phyloP scores from a whole-genome alignment of 2,113 vertebrate species.

The Bos indicus region DNA sequence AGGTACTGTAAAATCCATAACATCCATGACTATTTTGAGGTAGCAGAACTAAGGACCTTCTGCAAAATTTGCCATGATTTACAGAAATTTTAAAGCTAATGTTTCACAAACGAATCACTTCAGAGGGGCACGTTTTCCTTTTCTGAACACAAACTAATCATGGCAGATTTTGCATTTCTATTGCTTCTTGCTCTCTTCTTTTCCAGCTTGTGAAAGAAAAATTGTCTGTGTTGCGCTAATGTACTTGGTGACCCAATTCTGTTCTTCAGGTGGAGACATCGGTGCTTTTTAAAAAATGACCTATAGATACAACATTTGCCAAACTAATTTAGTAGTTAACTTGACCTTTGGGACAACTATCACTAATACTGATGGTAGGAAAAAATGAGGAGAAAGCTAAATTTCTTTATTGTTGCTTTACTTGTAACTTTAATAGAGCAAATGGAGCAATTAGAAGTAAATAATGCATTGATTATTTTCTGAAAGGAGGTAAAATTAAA shows the following conservation, averaged over 20 bases:
- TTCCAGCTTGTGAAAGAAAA: conserved; percentile 22
- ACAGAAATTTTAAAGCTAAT: neutral
- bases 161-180: neutral
- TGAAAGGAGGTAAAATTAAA: neutral
- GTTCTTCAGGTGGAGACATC: conserved; percentile 32
- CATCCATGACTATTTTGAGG: neutral
- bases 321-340: conserved; percentile 58
- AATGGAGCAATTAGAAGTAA: conserved; percentile 18
- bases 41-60: neutral
- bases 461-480: neutral
- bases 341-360: conserved; percentile 36
- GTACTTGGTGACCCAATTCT: conserved; percentile 35
- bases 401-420: neutral
- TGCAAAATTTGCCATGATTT: conserved; percentile 22
- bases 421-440: neutral
- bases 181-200: neutral
- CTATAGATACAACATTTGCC: conserved; percentile 41
- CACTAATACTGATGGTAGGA: neutral
- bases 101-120: conserved; percentile 24
- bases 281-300: conserved; percentile 37
- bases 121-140: neutral
- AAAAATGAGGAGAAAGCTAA: neutral
- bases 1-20: neutral
- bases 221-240: neutral
- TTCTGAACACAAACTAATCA: neutral